Conservation (phyloP, 2,888 invertebrate genomes). For the Phrixothrix hirtus region DNA sequence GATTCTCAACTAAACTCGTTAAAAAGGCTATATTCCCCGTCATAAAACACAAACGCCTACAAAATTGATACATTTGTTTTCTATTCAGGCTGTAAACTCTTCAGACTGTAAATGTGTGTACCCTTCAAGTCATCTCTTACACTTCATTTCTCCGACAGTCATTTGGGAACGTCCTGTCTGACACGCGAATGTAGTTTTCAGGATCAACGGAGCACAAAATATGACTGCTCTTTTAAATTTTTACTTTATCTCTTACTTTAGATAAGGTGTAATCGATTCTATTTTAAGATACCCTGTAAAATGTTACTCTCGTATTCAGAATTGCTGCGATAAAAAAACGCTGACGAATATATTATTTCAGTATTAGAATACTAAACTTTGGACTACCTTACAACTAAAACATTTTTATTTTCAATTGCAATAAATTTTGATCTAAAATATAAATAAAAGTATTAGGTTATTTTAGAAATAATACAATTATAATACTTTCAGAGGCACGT, state of each 20-base stretch:
- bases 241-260: constrained; percentile 36
- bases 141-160: constrained; percentile 53
- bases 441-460: too few species aligned
- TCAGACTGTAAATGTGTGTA: constrained; percentile 49
- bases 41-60: constrained; percentile 34
- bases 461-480: too few species aligned
- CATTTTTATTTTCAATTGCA: too few species aligned
- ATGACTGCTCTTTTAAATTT: constrained; percentile 50
- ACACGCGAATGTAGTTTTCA: constrained; percentile 52
- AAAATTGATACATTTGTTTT: constrained; percentile 52
- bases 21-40: constrained; percentile 36
- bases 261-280: constrained; percentile 12
- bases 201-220: constrained; percentile 54
- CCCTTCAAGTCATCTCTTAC: constrained; percentile 51
- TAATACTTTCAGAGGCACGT: too few species aligned
- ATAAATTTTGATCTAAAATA: too few species aligned
- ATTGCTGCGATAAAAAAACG: not conserved
- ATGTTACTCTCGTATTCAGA: not conserved
- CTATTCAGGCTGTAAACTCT: constrained; percentile 46
- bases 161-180: constrained; percentile 41
- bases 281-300: not conserved
- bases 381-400: too few species aligned
- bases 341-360: not conserved
- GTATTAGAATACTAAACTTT: too few species aligned
- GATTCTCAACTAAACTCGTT: constrained; percentile 41